A percentile compares a stretch with the other conserved stretches of the same genome.
phyloP scores from a whole-genome alignment of 2,113 vertebrate species.

The Synchiropus splendidus region DNA sequence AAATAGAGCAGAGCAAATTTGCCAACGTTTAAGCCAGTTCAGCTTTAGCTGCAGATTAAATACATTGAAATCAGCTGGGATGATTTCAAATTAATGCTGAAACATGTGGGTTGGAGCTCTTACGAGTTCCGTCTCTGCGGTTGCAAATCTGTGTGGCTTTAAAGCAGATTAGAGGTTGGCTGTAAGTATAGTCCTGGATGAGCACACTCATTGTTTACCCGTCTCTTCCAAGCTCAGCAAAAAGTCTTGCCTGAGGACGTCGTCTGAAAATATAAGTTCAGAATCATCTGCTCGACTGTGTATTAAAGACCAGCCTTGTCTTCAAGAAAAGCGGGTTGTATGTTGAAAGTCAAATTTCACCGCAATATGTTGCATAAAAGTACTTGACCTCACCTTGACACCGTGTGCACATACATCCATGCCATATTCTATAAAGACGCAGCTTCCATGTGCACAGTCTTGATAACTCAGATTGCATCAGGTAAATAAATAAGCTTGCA shows the following conservation, averaged over 20 bases:
- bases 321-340: too few relatives aligned
- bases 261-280: too few relatives aligned
- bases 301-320: too few relatives aligned
- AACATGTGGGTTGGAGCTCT: slow-evolving; percentile 29
- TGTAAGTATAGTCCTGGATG: slow-evolving; percentile 31
- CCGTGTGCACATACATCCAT: too few relatives aligned
- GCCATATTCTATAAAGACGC: too few relatives aligned
- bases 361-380: too few relatives aligned
- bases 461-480: too few relatives aligned
- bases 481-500: too few relatives aligned
- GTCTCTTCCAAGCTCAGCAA: slow-evolving; percentile 26
- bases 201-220: slow-evolving; percentile 29
- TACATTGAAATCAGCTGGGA: slow-evolving; percentile 23
- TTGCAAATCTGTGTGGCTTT: slow-evolving; percentile 40
- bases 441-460: too few relatives aligned
- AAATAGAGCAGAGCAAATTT: slow-evolving; percentile 2
- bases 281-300: too few relatives aligned
- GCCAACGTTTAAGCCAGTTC: background rate
- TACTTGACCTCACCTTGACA: too few relatives aligned
- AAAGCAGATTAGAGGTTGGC: slow-evolving; percentile 44
- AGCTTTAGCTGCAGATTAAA: slow-evolving; percentile 20
- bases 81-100: slow-evolving; percentile 29
- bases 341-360: too few relatives aligned
- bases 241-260: slow-evolving; percentile 13
- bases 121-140: slow-evolving; percentile 15